Percentiles rank a stretch among this genome's conserved stretches.
phyloP scores from a whole-genome alignment of 2,113 vertebrate species.

The Psittacara wagleri region DNA sequence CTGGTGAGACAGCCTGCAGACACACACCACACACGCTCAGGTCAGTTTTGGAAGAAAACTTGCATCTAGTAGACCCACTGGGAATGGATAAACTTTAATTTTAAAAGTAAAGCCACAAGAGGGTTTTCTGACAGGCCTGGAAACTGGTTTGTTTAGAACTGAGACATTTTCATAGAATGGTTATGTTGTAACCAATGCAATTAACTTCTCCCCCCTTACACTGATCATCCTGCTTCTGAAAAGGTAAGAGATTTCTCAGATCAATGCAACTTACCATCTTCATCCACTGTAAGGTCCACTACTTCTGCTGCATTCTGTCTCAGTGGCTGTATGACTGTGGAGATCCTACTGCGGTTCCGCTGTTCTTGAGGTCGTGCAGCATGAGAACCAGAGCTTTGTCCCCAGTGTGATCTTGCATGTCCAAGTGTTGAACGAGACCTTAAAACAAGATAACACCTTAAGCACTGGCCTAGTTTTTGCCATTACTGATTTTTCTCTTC shows the following conservation, averaged over 20 bases:
- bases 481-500: background rate
- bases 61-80: background rate
- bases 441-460: background rate
- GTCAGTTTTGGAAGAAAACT: background rate
- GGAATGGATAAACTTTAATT: background rate
- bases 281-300: slow-evolving; percentile 97
- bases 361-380: slow-evolving; percentile 83
- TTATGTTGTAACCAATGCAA: background rate
- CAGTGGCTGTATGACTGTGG: slow-evolving; percentile 96
- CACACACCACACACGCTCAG: slow-evolving; percentile 11
- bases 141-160: background rate
- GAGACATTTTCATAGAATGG: background rate
- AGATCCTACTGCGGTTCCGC: slow-evolving; percentile 87
- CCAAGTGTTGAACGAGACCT: slow-evolving; percentile 90
- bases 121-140: background rate
- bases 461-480: background rate
- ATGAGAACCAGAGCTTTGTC: slow-evolving; percentile 84
- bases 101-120: background rate
- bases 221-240: background rate
- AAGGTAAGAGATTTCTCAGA: background rate
- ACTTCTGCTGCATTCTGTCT: slow-evolving; percentile 93
- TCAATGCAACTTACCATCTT: slow-evolving; percentile 83
- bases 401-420: slow-evolving; percentile 88
- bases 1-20: slow-evolving; percentile 15
- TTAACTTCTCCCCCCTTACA: background rate